Evolutionary conservation across 1,140 invertebrate genomes (phyloP), one percentile per base, ranked within the genome.

Genomic region (Andricus grossulariae): DNA sequence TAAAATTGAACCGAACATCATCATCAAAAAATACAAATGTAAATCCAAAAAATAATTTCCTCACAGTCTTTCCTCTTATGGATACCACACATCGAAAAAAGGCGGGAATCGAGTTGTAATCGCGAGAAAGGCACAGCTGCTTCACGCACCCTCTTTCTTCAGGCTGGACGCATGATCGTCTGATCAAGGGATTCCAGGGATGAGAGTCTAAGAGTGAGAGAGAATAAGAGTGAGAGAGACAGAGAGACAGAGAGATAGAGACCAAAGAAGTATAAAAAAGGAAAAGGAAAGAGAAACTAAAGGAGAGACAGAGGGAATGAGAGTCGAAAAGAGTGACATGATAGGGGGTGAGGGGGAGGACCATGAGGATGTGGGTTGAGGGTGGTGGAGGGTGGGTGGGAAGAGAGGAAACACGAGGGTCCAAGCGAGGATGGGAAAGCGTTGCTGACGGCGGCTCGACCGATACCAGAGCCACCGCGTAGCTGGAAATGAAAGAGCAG

Each of bases 401-500:
- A 11, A 11, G 7, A 8, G 76, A 52, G 45, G 77, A 55, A 80
- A 76, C 50, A 77, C 79, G 74, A 81, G 82, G 83, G 83, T 83
- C 75, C 72, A 76, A 73, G 75, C 70, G 71, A 57, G 79, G 72
- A 78, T 78, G 82, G 84, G 82, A 86, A 87, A 86, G 76, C 84
- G 85, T 85, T 86, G 86, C 84, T 89, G 87, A 88, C 85, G 85
- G 87, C 84, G 83, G 82, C 66, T 72, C 79, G 82, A 74, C 80
- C 87, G 84, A 85, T 84, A 85, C 82, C 79, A 80, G 82, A 80
- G 81, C 87, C 84, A 88, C 82, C 85, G 84, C 84, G 82, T 83
- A 84, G 87, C 89, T 91, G 89, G 87, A 91, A 91, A 91, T 91
- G 90, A 91, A 91, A 91, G 89, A 88, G 88, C 90, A 86, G 83